These are phyloP conservation scores for Oreochromis grahami DNA, from an alignment of 2,797 vertebrate genomes.

Conservation along the genomic window DNA sequence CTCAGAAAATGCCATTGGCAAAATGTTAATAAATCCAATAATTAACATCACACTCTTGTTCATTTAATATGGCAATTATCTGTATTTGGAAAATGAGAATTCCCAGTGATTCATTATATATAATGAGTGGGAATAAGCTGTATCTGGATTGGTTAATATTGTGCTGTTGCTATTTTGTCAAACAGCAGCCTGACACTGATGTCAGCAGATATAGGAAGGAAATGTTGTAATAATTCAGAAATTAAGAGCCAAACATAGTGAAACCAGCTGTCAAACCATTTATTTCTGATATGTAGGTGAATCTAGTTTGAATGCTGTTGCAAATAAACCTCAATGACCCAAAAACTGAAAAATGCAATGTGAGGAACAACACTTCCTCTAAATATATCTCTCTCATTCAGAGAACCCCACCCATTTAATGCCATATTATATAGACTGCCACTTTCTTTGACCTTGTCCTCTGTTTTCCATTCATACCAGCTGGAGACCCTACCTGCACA, in stretches of 20 bases:
- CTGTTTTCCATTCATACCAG: background rate
- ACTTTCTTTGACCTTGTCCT: background rate
- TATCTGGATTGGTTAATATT: background rate
- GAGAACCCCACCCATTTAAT: background rate
- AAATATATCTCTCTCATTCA: background rate
- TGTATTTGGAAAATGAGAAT: constrained; percentile 6
- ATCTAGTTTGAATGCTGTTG: background rate
- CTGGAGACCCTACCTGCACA: constrained; percentile 82
- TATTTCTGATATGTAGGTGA: background rate
- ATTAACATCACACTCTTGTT: background rate
- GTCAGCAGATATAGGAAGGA: background rate
- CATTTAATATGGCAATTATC: constrained; percentile 19
- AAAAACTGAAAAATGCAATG: background rate
- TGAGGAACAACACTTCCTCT: accelerated
- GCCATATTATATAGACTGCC: background rate
- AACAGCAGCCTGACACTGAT: background rate
- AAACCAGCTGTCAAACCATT: background rate
- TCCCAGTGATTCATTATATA: constrained; percentile 7
- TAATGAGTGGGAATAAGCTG: background rate
- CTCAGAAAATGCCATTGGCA: constrained; percentile 10
- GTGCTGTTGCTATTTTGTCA: background rate
- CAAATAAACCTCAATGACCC: background rate
- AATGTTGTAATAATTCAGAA: background rate
- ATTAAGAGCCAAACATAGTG: background rate
- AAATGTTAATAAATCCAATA: constrained; percentile 13